These are phyloP conservation scores for Morinoia aosen DNA, from an alignment of 2,888 invertebrate genomes.

Conservation along the genomic window DNA sequence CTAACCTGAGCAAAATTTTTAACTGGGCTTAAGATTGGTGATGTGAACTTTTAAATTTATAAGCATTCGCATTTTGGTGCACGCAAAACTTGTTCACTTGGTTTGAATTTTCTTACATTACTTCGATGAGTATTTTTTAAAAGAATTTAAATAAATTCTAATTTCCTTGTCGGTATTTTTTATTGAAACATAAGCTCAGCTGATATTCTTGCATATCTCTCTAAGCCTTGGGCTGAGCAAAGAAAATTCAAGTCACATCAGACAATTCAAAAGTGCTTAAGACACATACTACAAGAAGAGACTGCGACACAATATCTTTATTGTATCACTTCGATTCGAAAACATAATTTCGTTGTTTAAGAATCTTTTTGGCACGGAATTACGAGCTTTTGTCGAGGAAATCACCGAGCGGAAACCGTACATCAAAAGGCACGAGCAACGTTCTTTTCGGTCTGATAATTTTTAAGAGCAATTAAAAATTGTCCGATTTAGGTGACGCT, in stretches of 20 bases:
- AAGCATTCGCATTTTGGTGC: no score
- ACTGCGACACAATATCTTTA: not conserved
- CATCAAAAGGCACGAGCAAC: not conserved
- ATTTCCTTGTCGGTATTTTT: no score
- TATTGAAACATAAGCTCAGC: no score
- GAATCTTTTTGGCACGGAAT: not conserved
- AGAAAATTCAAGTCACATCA: not conserved
- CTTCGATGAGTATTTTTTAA: no score
- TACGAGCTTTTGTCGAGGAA: not conserved
- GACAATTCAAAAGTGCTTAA: not conserved
- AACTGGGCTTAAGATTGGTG: no score
- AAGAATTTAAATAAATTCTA: no score
- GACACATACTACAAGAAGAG: not conserved
- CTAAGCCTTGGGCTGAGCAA: not conserved
- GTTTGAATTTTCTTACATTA: no score
- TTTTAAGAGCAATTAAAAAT: conserved; percentile 1
- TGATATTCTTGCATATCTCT: not conserved
- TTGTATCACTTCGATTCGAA: not conserved
- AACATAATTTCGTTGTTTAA: not conserved
- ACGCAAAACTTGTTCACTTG: no score
- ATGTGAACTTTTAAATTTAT: no score
- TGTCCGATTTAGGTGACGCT: conserved; percentile 1
- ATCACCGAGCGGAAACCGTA: conserved; percentile 3
- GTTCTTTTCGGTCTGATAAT: conserved; percentile 10
- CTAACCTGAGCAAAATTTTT: no score